Base-by-base conservation (phyloP, 2,888 invertebrate species). In the Phymatocera aterrima region DNA sequence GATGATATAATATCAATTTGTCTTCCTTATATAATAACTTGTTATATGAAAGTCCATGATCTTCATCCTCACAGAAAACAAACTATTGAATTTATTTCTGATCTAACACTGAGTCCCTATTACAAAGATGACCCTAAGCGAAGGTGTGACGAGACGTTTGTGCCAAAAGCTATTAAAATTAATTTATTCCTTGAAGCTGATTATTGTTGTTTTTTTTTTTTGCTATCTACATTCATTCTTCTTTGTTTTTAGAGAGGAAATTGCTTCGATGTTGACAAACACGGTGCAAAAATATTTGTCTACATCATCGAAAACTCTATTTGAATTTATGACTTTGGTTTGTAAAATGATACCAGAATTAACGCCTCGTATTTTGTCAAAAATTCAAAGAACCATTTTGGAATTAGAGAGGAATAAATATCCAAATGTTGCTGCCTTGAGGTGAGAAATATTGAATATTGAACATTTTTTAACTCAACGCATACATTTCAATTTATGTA, bases 41-140 rank as follows among this genome's bases (percentile, higher is more conserved):
- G 88, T 78, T 90, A 86, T 68, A 82, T 89, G 72, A 89, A 86
- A 81, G 84, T 90, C 80, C 88, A 87, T 43, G 87, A 89, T 46
- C 82, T 83, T 68, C 90, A 90, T 82, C 87, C 89, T 1, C 89
- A 89, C 75, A 88, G 83, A 79, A 81, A 85, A 51, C 87, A 90
- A 60, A 86, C 88, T 8, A 79, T 86, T 5, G 87, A 88, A 34
- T 83, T 90, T 18, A 80, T 90, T 18, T 81, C 79, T 46, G 84
- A 83, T 60, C 78, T 90, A 40, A 81, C 84, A 10, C 48, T 60
- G 34, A 89, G 85, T 83, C 37, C 80, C 6, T 84, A 89, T 74
- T 90, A 87, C 60, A 83, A 79, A 60, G 84, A 87, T 74, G 83
- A 84, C 78, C 57, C 54, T 28, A 28, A 37, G 5, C 82, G 88